Conservation (phyloP, 2,888 invertebrate species). For the Hetaerina titia region DNA sequence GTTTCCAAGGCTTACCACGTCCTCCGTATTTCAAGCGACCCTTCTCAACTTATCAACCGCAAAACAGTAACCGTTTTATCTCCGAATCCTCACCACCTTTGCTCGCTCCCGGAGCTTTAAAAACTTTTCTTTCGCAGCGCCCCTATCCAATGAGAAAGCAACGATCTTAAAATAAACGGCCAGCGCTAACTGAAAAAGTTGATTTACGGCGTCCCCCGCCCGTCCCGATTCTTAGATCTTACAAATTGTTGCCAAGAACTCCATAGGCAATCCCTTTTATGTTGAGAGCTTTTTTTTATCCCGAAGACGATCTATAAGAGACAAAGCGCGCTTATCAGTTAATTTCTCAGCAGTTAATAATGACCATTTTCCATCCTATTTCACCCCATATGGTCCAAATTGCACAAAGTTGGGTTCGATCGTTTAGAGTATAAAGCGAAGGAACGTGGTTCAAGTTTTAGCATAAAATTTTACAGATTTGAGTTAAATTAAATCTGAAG, state of each 20-base stretch:
- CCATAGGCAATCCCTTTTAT: neutral
- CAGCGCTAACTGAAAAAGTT: slow-evolving; percentile 2
- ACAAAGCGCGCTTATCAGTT: neutral
- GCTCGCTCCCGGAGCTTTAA: neutral
- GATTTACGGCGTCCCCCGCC: neutral
- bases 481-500: neutral
- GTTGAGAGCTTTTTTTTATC: neutral
- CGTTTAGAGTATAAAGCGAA: too few relatives aligned
- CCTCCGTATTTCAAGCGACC: slow-evolving; percentile 47
- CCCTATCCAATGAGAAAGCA: slow-evolving; percentile 30
- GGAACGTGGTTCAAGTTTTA: neutral
- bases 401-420: neutral
- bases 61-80: slow-evolving; percentile 52
- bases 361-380: neutral
- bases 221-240: neutral
- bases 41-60: slow-evolving; percentile 48
- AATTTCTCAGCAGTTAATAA: neutral
- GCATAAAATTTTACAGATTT: neutral
- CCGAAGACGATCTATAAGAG: neutral
- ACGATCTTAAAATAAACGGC: slow-evolving; percentile 18
- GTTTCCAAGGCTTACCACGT: slow-evolving; percentile 46
- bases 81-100: slow-evolving; percentile 32
- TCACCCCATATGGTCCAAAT: neutral
- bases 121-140: slow-evolving; percentile 3
- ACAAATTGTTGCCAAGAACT: neutral